Percentiles rank a stretch among this genome's conserved stretches.
Conservation (phyloP, 2,113 vertebrate species). For the Dromiciops gliroides region DNA sequence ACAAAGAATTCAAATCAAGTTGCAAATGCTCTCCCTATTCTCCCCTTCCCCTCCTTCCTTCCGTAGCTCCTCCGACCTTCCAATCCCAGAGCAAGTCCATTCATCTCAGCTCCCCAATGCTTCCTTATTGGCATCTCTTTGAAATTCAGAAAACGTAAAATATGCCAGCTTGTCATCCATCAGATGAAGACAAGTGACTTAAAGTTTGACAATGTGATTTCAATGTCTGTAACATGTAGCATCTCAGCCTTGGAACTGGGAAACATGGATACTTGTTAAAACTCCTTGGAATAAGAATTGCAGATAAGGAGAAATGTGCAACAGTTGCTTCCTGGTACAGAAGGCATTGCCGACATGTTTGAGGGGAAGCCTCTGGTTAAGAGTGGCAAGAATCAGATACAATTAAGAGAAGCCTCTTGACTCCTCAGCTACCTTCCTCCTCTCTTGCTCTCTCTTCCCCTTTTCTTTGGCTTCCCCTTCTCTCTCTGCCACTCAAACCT, state of each 20-base stretch:
- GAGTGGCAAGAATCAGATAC: not conserved
- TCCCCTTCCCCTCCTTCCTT: not conserved
- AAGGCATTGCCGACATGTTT: not conserved
- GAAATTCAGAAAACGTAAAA: not conserved
- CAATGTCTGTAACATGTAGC: not conserved
- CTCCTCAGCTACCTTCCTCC: not conserved
- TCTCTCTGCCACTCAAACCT: not conserved
- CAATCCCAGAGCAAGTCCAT: not conserved
- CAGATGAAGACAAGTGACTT: not conserved
- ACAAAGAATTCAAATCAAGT: not conserved
- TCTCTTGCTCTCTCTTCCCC: not conserved
- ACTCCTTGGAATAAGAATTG: not conserved
- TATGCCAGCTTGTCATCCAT: not conserved
- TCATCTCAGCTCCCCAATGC: not conserved
- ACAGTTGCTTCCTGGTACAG: not conserved
- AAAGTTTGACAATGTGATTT: not conserved
- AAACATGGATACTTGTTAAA: not conserved
- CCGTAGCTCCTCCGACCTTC: not conserved
- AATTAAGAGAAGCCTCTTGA: not conserved
- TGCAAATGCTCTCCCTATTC: not conserved
- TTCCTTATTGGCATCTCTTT: not conserved
- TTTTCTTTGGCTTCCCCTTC: not conserved
- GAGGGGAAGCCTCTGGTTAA: not conserved
- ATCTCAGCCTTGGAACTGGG: not conserved
- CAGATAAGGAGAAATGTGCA: not conserved